These are phyloP conservation scores for Drosophila anomelani DNA, from an alignment of 2,888 invertebrate species.

Conservation along the genomic window DNA sequence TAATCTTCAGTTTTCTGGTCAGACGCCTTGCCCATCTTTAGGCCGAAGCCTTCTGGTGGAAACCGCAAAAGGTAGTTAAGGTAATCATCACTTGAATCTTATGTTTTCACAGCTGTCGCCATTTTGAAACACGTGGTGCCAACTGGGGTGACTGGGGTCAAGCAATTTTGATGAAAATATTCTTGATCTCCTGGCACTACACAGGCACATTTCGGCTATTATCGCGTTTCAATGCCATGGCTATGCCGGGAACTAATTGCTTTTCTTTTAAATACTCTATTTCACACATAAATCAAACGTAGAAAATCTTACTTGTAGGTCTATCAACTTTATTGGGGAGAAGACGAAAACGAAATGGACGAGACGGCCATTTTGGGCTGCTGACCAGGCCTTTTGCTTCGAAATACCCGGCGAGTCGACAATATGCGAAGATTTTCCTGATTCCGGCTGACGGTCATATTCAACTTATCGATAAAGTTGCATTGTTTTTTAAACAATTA, in stretches of 20 bases:
- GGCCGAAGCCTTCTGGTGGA: constrained; percentile 84
- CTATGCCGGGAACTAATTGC: not conserved
- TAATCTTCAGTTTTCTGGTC: constrained; percentile 52
- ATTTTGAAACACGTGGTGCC: constrained; percentile 74
- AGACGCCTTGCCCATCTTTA: constrained; percentile 84
- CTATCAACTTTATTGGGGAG: constrained; percentile 80
- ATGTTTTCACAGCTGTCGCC: constrained; percentile 49
- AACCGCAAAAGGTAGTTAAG: constrained; percentile 85
- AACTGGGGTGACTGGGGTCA: too few species aligned
- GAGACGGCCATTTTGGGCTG: constrained; percentile 58
- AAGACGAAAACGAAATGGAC: constrained; percentile 84
- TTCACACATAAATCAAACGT: not conserved
- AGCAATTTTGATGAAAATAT: not conserved
- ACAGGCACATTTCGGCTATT: not conserved
- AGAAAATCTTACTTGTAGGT: constrained; percentile 82
- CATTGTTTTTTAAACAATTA: not conserved
- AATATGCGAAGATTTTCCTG: not conserved
- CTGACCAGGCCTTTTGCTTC: not conserved
- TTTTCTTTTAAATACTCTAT: not conserved
- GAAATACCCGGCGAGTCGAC: not conserved
- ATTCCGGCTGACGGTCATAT: not conserved
- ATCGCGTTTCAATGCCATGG: not conserved
- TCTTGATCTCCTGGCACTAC: not conserved
- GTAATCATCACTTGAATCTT: constrained; percentile 79
- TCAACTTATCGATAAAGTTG: not conserved